Percentiles rank a stretch among this genome's conserved stretches.
phyloP scores from a whole-genome alignment of 2,888 invertebrate species.

The Drosophila multiciliata region DNA sequence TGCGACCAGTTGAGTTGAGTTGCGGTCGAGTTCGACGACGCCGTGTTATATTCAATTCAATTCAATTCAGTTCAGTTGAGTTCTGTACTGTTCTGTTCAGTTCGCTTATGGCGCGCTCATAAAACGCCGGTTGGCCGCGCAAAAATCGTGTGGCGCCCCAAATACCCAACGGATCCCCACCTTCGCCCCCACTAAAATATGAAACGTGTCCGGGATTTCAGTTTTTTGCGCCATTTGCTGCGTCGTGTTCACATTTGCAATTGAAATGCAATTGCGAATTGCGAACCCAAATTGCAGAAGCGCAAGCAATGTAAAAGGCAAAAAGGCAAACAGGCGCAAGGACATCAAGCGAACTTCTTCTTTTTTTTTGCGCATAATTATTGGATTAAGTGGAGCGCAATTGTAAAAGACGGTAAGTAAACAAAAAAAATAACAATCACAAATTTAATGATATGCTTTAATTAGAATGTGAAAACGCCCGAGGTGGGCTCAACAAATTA shows the following conservation, averaged over 20 bases:
- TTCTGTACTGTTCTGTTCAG: conserved; percentile 57
- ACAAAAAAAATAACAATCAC: conserved; percentile 5
- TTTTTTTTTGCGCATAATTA: conserved; percentile 63
- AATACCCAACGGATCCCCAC: background rate
- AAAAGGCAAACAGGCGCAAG: conserved; percentile 12
- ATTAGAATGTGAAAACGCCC: conserved; percentile 23
- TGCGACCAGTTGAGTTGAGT: conserved; percentile 38
- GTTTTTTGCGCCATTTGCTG: conserved; percentile 21
- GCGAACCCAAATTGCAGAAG: conserved; percentile 17
- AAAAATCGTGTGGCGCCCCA: conserved; percentile 45
- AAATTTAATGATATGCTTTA: conserved; percentile 31
- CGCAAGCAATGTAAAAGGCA: background rate
- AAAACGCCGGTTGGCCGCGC: conserved; percentile 76
- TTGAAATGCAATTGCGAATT: conserved; percentile 37
- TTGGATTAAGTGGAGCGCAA: conserved; percentile 75
- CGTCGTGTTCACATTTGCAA: conserved; percentile 39
- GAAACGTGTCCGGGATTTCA: conserved; percentile 38
- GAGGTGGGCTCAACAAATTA: conserved; percentile 44
- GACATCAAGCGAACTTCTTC: conserved; percentile 56
- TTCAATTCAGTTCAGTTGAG: conserved; percentile 10
- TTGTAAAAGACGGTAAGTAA: conserved; percentile 71
- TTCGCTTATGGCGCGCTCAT: conserved; percentile 74
- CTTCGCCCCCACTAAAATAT: background rate
- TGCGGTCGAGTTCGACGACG: conserved; percentile 2
- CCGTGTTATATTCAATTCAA: conserved; percentile 15